phyloP scores from a whole-genome alignment of 2,113 vertebrate species.

The Vulpes vulpes region DNA sequence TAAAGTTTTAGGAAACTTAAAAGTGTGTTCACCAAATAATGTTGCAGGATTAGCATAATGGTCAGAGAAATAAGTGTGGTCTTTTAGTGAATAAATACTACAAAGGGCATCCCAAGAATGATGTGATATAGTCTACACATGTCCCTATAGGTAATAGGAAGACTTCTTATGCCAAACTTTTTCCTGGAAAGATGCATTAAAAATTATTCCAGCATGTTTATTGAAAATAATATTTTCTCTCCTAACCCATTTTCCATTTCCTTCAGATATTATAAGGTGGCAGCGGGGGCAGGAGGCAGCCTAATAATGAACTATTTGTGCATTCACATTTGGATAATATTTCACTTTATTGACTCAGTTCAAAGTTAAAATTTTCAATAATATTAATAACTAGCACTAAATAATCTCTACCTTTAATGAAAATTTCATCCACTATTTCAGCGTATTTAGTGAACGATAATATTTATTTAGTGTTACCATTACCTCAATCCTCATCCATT shows the following conservation, averaged over 20 bases:
- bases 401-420: not conserved
- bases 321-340: not conserved
- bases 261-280: not conserved
- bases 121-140: not conserved
- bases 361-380: not conserved
- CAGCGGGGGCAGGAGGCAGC: not conserved
- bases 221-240: not conserved
- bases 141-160: not conserved
- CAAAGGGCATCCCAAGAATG: not conserved
- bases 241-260: not conserved
- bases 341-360: not conserved
- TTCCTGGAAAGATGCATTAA: not conserved
- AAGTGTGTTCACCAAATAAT: not conserved
- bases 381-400: not conserved
- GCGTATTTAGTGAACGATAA: not conserved
- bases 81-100: not conserved
- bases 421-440: not conserved
- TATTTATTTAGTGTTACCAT: not conserved
- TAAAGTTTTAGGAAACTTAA: not conserved
- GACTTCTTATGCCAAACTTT: not conserved
- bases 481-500: not conserved
- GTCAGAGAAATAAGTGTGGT: not conserved
- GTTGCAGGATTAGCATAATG: not conserved
- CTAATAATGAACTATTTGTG: not conserved
- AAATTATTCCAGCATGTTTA: not conserved